Base-by-base conservation (phyloP, 2,797 vertebrate genomes). In the Myotis daubentonii region DNA sequence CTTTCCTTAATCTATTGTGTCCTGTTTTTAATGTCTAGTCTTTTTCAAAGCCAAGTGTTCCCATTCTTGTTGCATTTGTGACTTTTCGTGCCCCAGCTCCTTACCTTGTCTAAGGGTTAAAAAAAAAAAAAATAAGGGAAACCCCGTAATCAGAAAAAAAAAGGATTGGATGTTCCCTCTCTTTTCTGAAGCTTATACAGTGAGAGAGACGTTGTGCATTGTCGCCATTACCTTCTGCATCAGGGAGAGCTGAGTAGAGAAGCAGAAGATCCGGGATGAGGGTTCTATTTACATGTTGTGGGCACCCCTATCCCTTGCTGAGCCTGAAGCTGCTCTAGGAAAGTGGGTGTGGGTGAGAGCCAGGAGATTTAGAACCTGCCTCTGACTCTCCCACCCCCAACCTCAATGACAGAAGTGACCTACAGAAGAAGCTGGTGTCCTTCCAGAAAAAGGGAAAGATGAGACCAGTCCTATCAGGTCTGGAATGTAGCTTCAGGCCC, bases 391-490 rank as follows among this genome's bases (percentile, higher is more conserved):
- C 53, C 36, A n/a, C 38, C 22, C 79, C 51, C 53, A 44, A 20
- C 19, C 71, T 95, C 53, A 25, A 3, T 70, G 89, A 94, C n/a
- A 81, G n/a, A 85, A 75, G 36, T 84, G 94, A 82, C 47, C n/a
- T 51, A 4, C 36, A 51, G 53, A 78, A 89, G 51, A 89, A 94
- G 66, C 25, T 38, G 60, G 8, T 41, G 20, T 72, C 66, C 78
- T 94, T 81, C n/a, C 60, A 5, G 2, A 68, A 68, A 82, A 60
- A 82, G 82, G 68, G 41, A 62, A 87, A 79, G 78, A 51, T 72
- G 44, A 74, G n/a, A 90, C 41, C 3, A 60, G 44, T 90, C 38
- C 62, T 68, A 16, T 51, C 76, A 6, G 86, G 38, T 80, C 71
- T 44, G 7, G 4, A 23, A 62, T 90, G 60, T 44, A 72, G n/a